Conservation (phyloP, 2,888 invertebrate species). For the Altica lythri region DNA sequence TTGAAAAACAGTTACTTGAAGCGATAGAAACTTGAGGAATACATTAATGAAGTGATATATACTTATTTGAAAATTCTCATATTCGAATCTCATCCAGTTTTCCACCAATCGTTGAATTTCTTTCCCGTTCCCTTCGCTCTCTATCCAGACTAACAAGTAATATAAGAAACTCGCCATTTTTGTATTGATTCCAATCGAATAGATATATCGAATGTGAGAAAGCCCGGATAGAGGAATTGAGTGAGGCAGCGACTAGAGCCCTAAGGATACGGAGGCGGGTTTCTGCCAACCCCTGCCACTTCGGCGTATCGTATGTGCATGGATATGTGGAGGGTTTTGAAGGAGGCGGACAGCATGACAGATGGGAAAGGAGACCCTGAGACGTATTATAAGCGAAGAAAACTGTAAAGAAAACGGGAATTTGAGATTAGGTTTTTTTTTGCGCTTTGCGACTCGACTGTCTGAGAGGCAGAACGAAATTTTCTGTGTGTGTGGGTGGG, state of each 20-base stretch:
- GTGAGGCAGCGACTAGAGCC: conserved; percentile 35
- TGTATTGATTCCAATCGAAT: conserved; percentile 53
- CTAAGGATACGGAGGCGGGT: conserved; percentile 45
- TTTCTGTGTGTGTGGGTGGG: conserved; percentile 26
- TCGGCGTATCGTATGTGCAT: conserved; percentile 56
- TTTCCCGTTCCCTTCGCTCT: conserved; percentile 6
- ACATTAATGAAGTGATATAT: no score
- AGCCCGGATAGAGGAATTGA: conserved; percentile 46
- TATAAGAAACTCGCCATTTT: conserved; percentile 49
- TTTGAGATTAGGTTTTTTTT: conserved; percentile 32
- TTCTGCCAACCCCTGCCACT: conserved; percentile 48
- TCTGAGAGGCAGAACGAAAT: conserved; percentile 26
- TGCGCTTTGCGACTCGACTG: conserved; percentile 10
- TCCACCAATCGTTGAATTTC: no score
- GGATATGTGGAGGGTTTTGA: conserved; percentile 53
- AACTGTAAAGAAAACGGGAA: conserved; percentile 32
- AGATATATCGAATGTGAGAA: conserved; percentile 49
- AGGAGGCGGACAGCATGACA: conserved; percentile 52
- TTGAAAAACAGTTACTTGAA: no score
- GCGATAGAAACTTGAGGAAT: no score
- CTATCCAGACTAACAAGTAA: conserved; percentile 16
- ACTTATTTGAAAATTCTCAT: conserved; percentile 5
- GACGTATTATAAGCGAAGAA: conserved; percentile 31
- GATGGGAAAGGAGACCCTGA: conserved; percentile 36
- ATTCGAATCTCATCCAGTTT: conserved; percentile 21